Percentiles rank a stretch among this genome's conserved stretches.
These are phyloP conservation scores for Capreolus pygargus DNA, from an alignment of 2,113 vertebrate genomes.

Conservation along the genomic window DNA sequence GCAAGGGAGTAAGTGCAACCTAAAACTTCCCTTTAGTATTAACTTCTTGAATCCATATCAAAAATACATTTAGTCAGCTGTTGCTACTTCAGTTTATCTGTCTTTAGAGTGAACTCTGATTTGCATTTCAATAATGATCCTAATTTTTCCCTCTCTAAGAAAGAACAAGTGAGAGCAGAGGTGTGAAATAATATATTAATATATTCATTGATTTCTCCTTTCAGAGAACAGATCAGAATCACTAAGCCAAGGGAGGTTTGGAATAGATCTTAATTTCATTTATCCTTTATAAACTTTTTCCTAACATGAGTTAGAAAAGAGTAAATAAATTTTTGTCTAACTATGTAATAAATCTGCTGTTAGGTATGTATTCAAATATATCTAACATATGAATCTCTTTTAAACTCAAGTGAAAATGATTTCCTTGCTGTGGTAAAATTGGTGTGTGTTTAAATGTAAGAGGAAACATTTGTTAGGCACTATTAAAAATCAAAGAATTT, in stretches of 20 bases:
- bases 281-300: background rate
- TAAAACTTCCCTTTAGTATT: background rate
- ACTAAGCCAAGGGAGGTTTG: background rate
- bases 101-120: background rate
- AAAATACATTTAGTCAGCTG: background rate
- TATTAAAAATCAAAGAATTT: conserved; percentile 5
- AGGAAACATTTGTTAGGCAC: background rate
- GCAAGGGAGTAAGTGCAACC: background rate
- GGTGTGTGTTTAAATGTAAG: background rate
- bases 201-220: background rate
- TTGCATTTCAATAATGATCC: background rate
- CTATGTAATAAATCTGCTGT: background rate
- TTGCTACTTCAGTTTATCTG: background rate
- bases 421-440: background rate
- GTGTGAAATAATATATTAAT: background rate
- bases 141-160: background rate
- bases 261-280: background rate
- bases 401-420: conserved; percentile 4
- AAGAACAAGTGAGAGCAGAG: background rate
- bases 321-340: background rate
- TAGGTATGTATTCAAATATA: background rate
- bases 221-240: background rate
- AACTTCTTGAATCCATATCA: background rate
- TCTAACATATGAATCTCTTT: background rate
- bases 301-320: background rate